Evolutionary conservation across 1,140 invertebrate genomes (phyloP), one percentile per base, ranked within the genome.

Genomic region (Bombus pascuorum): DNA sequence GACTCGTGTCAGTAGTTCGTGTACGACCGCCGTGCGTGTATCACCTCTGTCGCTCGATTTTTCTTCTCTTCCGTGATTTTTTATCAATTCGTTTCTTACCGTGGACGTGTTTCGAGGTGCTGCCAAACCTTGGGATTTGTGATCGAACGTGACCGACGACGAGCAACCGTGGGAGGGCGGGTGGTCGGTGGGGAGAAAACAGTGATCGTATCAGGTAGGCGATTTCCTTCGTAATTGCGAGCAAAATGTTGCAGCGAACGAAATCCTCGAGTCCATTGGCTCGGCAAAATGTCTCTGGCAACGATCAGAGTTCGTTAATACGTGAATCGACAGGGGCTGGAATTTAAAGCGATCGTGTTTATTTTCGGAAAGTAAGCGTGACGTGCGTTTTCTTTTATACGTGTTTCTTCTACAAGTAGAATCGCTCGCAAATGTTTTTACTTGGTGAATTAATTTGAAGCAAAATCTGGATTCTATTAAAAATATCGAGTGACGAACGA

Each of bases 1-100:
- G 37, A 32, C 32, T 80, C 66, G 59, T 71, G 78, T 84, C 83
- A 90, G 89, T 90, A 90, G 89, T 90, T 71, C 44, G 81, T 88
- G 86, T 65, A 47, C 68, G 74, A 77, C 76, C 83, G 81, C 53
- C 42, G 79, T 25, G 65, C 39, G 53, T 28, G 57, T 15, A 47
- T 1, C 15, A 5, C 10, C 10, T 18, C 5, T 10, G 9, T 34
- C 32, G 0, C 28, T 39, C 22, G 2, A n/a, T 3, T 44, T 37
- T 22, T 13, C 3, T 1, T 8, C 6, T 12, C 22, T 59, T 70
- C 4, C 42, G 39, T n/a, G 22, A 37, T 28, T n/a, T 12, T 5
- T 5, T 5, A 13, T 13, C 28, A 13, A 28, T 28, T n/a, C 28
- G 25, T 10, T n/a, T 4, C 28, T 68, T 1, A 39, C 15, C 25